phyloP scores from a whole-genome alignment of 2,113 vertebrate species.

The Rafetus swinhoei region DNA sequence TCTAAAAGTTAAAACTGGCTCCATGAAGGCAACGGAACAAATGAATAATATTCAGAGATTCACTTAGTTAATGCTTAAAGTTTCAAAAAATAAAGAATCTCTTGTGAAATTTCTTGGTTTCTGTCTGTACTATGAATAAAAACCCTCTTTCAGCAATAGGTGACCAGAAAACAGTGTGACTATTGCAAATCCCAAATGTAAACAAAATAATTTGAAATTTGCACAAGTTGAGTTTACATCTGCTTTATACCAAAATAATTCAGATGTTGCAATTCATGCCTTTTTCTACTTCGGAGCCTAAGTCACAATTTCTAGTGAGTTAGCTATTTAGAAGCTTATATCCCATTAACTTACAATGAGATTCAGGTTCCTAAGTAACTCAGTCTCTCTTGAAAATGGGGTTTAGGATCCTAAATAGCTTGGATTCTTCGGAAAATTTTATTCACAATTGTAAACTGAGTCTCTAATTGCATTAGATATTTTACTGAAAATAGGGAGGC shows the following conservation, averaged over 20 bases:
- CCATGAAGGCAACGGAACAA: background rate
- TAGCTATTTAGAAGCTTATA: background rate
- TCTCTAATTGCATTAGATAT: background rate
- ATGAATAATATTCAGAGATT: background rate
- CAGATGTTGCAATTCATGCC: background rate
- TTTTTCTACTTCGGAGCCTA: background rate
- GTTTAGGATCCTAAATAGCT: background rate
- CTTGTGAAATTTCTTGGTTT: background rate
- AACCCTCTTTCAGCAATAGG: background rate
- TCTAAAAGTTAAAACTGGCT: background rate
- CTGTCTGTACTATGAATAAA: background rate
- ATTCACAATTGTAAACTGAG: background rate
- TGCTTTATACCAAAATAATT: background rate
- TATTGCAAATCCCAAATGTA: background rate
- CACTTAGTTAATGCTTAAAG: background rate
- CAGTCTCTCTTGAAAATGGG: background rate
- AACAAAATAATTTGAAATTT: background rate
- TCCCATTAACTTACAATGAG: background rate
- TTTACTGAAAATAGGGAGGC: background rate
- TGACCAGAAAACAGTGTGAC: background rate
- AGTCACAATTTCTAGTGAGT: background rate
- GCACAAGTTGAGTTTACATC: background rate
- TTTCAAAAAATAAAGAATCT: background rate
- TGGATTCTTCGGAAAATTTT: background rate
- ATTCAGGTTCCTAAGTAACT: background rate